phyloP scores from a whole-genome alignment of 2,113 vertebrate genomes.

The Zapornia atra region DNA sequence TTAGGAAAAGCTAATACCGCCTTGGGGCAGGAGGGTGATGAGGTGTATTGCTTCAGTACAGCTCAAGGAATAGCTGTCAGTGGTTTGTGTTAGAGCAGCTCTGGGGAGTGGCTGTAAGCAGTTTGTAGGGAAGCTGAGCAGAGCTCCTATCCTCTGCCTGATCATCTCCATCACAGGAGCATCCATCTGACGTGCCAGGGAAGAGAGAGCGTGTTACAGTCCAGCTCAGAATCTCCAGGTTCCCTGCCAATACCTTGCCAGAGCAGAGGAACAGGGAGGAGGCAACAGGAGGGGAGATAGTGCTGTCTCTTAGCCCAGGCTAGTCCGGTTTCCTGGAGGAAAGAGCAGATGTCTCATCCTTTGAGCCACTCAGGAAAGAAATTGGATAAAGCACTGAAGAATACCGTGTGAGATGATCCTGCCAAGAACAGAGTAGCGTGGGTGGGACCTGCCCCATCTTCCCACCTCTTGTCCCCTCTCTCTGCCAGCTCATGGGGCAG shows the following conservation, averaged over 20 bases:
- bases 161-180: neutral
- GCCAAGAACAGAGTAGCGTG: neutral
- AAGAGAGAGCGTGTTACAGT: neutral
- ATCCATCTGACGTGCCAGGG: neutral
- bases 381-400: neutral
- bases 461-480: neutral
- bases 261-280: neutral
- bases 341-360: neutral
- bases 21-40: neutral
- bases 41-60: neutral
- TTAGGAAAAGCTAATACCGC: neutral
- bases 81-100: neutral
- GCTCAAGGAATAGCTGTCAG: neutral
- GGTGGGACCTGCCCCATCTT: neutral
- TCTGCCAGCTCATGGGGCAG: neutral
- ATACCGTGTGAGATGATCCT: neutral
- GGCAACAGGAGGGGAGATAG: neutral
- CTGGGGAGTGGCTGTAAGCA: neutral
- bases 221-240: neutral
- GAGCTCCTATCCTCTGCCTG: neutral
- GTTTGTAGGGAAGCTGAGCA: neutral
- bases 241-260: neutral
- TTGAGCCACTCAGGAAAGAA: neutral
- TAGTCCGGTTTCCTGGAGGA: neutral
- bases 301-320: neutral